These are phyloP conservation scores for Meloidogyne exigua DNA, from an alignment of 1,140 invertebrate species.

Conservation along the genomic window DNA sequence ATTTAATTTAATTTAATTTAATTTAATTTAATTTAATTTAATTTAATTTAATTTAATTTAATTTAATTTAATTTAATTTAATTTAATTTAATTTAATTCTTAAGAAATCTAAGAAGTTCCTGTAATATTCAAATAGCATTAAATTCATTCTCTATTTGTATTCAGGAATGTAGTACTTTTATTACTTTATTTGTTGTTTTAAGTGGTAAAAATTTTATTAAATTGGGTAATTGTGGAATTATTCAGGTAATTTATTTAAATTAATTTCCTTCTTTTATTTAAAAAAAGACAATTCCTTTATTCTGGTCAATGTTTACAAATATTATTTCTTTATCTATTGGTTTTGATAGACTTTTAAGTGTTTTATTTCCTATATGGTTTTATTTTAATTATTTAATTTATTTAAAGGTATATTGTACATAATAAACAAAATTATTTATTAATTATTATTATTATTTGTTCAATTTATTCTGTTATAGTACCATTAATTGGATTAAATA, in stretches of 20 bases:
- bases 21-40: neutral
- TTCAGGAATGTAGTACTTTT: constrained; percentile 10
- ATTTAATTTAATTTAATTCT: neutral
- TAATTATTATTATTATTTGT: neutral
- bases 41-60: neutral
- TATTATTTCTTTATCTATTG: neutral
- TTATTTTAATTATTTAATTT: neutral
- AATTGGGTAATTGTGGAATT: neutral
- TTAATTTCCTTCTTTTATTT: neutral
- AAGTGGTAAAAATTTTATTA: constrained; percentile 6
- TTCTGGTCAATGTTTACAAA: constrained; percentile 11
- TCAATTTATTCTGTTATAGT: neutral
- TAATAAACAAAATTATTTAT: neutral
- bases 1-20: neutral
- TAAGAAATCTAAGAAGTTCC: neutral
- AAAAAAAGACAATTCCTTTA: neutral
- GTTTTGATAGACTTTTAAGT: constrained; percentile 10
- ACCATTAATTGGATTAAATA: neutral
- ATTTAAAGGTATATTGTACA: neutral
- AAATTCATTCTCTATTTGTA: constrained; percentile 2
- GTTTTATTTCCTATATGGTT: constrained; percentile 13
- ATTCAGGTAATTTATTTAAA: constrained; percentile 1
- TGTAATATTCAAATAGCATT: constrained; percentile 12
- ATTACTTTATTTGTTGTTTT: constrained; percentile 11
- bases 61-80: neutral